Evolutionary conservation across 2,113 vertebrate species (phyloP).

Genomic region (Hyperoodon ampullatus): DNA sequence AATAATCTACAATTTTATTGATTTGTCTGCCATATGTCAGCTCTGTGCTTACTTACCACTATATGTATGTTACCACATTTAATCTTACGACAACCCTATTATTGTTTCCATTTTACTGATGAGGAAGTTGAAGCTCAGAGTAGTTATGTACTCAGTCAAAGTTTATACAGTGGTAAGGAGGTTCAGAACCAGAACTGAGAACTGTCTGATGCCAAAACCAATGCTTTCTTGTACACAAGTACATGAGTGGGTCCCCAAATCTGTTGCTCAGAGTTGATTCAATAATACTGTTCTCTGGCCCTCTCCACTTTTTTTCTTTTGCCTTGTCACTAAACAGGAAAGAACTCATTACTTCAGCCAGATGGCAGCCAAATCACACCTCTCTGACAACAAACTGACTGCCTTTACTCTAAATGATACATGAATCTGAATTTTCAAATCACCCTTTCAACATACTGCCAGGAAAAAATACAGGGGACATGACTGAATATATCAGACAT

Average conservation of each 20-base stretch:
- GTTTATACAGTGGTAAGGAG: background rate
- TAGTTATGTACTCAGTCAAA: background rate
- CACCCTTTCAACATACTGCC: constrained; percentile 62
- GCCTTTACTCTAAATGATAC: constrained; percentile 62
- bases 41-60: background rate
- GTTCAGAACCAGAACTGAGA: background rate
- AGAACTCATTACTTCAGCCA: constrained; percentile 52
- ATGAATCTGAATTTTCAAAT: constrained; percentile 72
- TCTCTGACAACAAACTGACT: constrained; percentile 41
- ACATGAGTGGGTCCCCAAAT: background rate
- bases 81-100: background rate
- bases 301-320: background rate
- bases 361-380: constrained; percentile 55
- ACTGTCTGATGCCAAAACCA: background rate
- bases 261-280: constrained; percentile 3
- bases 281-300: background rate
- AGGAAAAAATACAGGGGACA: constrained; percentile 64
- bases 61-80: background rate
- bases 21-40: background rate
- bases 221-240: background rate
- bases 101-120: background rate
- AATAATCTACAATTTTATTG: background rate
- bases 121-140: background rate
- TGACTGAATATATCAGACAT: constrained; percentile 62
- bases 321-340: constrained; percentile 47